Conservation (phyloP, 37 sponge, comb jelly and placozoan species). For the Bolinopsis microptera region DNA sequence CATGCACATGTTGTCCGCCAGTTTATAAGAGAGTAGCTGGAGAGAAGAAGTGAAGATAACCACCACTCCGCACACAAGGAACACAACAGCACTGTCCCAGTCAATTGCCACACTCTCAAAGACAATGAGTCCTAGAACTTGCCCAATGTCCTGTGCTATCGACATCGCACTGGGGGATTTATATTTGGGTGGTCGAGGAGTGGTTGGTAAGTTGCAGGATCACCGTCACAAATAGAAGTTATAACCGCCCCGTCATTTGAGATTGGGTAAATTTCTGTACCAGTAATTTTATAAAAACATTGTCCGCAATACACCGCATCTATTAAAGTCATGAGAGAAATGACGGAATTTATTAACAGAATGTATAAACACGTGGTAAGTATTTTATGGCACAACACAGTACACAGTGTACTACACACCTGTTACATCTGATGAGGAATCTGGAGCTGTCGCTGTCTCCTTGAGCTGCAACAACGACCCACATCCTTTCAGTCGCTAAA, state of each 20-base stretch:
- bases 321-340: too few relatives aligned
- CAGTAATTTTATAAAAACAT: too few relatives aligned
- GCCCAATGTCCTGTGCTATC: neutral
- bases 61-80: neutral
- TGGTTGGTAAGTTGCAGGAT: too few relatives aligned
- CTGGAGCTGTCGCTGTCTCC: neutral
- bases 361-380: too few relatives aligned
- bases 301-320: too few relatives aligned
- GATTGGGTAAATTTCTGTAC: too few relatives aligned
- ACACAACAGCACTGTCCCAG: neutral
- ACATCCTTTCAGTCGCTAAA: slow-evolving; percentile 12
- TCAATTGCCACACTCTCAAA: neutral
- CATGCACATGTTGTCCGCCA: neutral
- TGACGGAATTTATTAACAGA: too few relatives aligned
- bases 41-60: neutral
- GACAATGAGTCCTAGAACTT: neutral
- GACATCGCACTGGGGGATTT: slow-evolving; percentile 18
- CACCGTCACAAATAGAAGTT: too few relatives aligned
- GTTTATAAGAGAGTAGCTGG: neutral
- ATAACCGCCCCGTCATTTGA: too few relatives aligned
- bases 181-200: neutral
- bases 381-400: neutral
- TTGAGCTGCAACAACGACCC: neutral
- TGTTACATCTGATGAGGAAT: slow-evolving; percentile 5
- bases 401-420: neutral